Base-by-base conservation (phyloP, 2,797 vertebrate species). In the Delichon dasypus region DNA sequence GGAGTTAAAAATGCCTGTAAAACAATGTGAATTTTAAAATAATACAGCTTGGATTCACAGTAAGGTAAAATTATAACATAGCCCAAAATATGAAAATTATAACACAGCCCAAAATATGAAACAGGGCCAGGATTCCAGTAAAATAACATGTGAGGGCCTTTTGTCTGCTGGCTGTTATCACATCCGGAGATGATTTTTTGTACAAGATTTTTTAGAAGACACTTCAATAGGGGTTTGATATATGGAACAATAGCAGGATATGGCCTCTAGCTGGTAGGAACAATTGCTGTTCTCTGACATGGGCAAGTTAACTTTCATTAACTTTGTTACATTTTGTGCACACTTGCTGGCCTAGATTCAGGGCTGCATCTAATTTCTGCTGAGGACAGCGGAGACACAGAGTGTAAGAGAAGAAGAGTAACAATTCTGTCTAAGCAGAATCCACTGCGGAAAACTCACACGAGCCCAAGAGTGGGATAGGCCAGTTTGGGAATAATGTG, bases 231-330 rank as follows among this genome's bases (percentile, higher is more conserved):
- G 29, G 25, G 73, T 36, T 95, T 91, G 77, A 91, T 91, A 90
- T 67, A 78, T 47, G 47, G 67, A 96, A 97, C 94, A 97, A 96
- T 94, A 90, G 93, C 79, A 97, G 94, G 95, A 96, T 97, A 64
- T 71, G 85, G 92, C 76, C 94, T 91, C 93, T 97, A 88, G 92
- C 74, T 91, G 76, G 68, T 86, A 92, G 66, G 66, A 95, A 95
- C 94, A 94, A 91, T 72, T 81, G 78, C 70, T 88, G 85, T 78
- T 94, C 79, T 70, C 85, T 92, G 82, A 70, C 48, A 92, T 70
- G 70, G 75, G 83, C 89, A 94, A 95, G 91, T 73, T 96, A 94
- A 93, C 75, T 93, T 95, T 64, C 95, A 89, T 94, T 72, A 96
- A 88, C 76, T 88, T 95, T 78, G 90, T 55, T 91, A 81, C 82